Base-by-base conservation (phyloP, 2,113 vertebrate species). In the Aspiorhynchus laticeps region DNA sequence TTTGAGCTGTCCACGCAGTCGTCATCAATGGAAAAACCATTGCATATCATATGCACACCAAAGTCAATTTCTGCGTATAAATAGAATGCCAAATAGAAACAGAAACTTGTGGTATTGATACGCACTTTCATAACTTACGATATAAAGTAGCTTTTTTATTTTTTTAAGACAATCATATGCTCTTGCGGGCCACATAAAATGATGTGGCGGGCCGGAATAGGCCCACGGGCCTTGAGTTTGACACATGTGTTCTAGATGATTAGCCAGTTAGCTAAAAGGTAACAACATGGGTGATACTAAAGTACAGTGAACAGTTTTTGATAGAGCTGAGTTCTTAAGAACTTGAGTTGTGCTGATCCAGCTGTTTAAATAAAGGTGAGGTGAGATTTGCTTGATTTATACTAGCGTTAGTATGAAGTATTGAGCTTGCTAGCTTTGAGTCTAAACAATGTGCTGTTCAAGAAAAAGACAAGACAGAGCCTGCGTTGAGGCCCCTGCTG, bases 391-490 rank as follows among this genome's bases (percentile, higher is more conserved):
- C 88, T 87, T 90, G 90, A 91, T 91, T 93, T 92, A 92, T 92
- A 86, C 90, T 89, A 77, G 88, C 36, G 80, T 28, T 78, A 53
- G 15, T 61, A 56, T 73, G 88, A 87, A 87, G 86, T 85, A 89
- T 59, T 19, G 89, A 87, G 88, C 63, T 89, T 90, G 19, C 9
- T 86, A 51, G 28, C 65, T 75, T 71, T 21, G 41, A 87, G 79
- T 59, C 78, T 90, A 90, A 90, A 93, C 93, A 94, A 92, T 91
- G 91, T 92, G 80, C 91, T 88, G 88, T 93, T 94, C 92, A 93
- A 93, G 88, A 83, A 87, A 41, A 84, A 91, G 90, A 93, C 93
- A 93, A 91, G 92, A 90, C 90, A 85, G 74, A 83, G 88, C 89
- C 91, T 93, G 92, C 90, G 90, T 88, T 90, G 67, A 53, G 85